Conservation (phyloP, 2,797 vertebrate species). For the Chrysocyon brachyurus region DNA sequence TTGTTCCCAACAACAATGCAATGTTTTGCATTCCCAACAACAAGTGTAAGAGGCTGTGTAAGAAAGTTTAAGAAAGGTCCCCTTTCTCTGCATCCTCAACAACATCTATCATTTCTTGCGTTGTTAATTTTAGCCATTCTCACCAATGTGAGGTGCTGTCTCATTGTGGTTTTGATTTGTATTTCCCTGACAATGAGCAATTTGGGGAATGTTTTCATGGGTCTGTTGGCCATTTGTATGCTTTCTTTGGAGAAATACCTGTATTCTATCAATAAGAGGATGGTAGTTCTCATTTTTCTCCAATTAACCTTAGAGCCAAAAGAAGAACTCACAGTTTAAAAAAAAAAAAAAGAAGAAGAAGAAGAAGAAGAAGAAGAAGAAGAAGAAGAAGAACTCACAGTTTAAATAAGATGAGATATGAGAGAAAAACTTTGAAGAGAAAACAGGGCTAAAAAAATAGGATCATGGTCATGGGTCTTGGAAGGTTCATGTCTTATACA, state of each 20-base stretch:
- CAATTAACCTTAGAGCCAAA: neutral
- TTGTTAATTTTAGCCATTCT: neutral
- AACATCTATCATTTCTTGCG: neutral
- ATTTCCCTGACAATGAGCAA: neutral
- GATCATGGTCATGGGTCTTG: too few species aligned
- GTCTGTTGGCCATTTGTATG: neutral
- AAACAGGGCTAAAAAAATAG: neutral
- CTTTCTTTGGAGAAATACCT: neutral
- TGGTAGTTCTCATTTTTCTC: neutral
- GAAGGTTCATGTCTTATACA: neutral
- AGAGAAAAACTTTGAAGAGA: neutral
- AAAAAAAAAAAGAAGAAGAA: too few species aligned
- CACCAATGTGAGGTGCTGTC: neutral
- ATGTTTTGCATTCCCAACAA: too few species aligned
- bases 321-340: neutral
- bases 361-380: too few species aligned
- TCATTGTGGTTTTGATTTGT: neutral
- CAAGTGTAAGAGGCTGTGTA: neutral
- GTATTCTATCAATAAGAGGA: neutral
- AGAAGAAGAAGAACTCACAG: neutral
- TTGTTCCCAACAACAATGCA: too few species aligned
- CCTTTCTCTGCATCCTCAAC: neutral
- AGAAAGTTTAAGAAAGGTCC: too few species aligned
- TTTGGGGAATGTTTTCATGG: neutral
- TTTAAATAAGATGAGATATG: neutral